phyloP scores from a whole-genome alignment of 1,140 invertebrate genomes.

The Helicoverpa armigera region DNA sequence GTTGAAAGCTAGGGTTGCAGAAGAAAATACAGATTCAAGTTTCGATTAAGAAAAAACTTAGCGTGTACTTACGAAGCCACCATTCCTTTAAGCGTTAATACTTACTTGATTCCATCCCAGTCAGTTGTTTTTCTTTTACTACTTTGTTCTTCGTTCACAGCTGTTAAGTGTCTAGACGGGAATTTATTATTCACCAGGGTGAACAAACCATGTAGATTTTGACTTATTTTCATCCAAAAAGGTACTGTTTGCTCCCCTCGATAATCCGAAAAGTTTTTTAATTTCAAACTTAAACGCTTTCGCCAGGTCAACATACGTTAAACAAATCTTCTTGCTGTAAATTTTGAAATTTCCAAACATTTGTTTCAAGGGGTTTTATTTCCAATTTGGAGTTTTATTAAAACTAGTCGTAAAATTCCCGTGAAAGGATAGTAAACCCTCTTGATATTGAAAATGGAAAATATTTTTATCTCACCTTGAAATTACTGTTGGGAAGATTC shows the following conservation, averaged over 20 bases:
- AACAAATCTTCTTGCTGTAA: constrained; percentile 12
- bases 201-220: background rate
- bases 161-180: too few species aligned
- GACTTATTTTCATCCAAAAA: background rate
- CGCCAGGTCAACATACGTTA: constrained; percentile 11
- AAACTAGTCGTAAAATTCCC: constrained; percentile 17
- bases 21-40: too few species aligned
- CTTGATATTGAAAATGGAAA: constrained; percentile 10
- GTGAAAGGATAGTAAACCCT: background rate
- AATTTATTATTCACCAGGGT: background rate
- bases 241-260: constrained; percentile 34
- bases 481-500: background rate
- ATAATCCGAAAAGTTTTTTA: constrained; percentile 66
- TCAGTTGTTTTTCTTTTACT: too few species aligned
- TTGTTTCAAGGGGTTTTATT: background rate
- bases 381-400: constrained; percentile 13
- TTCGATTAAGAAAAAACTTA: too few species aligned
- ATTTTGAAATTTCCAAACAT: background rate
- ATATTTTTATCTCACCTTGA: background rate
- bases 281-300: constrained; percentile 58
- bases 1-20: too few species aligned
- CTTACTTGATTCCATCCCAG: too few species aligned
- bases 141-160: too few species aligned
- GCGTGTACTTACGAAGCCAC: too few species aligned
- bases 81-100: too few species aligned